A percentile compares a stretch with the other conserved stretches of the same genome.
phyloP scores from a whole-genome alignment of 2,888 invertebrate genomes.

The Hipparchia semele region DNA sequence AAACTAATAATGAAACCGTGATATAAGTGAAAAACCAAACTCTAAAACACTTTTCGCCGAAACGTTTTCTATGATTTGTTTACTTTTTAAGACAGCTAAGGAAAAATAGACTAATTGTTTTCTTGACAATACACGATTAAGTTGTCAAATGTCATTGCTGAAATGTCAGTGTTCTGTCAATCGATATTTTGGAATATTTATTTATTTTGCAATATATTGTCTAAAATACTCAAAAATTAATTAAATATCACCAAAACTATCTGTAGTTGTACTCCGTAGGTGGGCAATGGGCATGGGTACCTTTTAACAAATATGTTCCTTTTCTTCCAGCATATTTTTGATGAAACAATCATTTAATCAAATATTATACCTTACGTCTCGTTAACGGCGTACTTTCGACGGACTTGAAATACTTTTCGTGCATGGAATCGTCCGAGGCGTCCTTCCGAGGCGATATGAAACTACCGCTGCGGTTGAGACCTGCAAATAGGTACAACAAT shows the following conservation, averaged over 20 bases:
- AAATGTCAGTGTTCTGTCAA: no score
- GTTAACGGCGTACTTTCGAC: slow-evolving; percentile 87
- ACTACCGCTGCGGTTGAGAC: slow-evolving; percentile 80
- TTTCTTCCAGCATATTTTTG: background rate
- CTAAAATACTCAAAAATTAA: no score
- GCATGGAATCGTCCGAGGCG: slow-evolving; percentile 91
- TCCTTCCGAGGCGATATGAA: slow-evolving; percentile 83
- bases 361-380: slow-evolving; percentile 72
- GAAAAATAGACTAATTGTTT: background rate
- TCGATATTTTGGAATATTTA: background rate
- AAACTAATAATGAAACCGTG: no score
- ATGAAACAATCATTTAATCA: slow-evolving; percentile 1
- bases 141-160: no score
- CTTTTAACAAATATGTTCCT: no score
- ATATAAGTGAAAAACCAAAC: no score
- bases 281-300: no score
- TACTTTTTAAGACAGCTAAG: background rate
- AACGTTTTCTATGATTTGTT: background rate
- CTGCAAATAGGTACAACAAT: slow-evolving; percentile 47
- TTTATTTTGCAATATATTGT: background rate
- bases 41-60: no score
- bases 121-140: background rate
- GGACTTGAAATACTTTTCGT: slow-evolving; percentile 90
- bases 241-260: no score
- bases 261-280: no score